Evolutionary conservation across 2,888 invertebrate genomes (phyloP).

Genomic region (Cataglyphis cursor): DNA sequence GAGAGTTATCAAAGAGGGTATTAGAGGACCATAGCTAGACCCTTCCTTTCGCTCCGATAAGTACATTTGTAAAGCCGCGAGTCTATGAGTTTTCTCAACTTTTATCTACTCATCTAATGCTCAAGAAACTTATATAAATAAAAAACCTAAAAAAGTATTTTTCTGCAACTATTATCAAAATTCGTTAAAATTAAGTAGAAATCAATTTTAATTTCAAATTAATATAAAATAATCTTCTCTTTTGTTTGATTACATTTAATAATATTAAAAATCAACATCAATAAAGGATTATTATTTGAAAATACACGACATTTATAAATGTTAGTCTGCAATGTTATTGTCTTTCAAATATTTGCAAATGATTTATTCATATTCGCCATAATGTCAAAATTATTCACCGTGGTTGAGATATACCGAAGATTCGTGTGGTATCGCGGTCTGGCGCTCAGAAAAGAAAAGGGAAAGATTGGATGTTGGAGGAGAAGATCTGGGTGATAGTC

Average conservation of each 20-base stretch:
- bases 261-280: not conserved
- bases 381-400: slow-evolving; percentile 1
- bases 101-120: not conserved
- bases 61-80: slow-evolving; percentile 22
- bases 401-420: slow-evolving; percentile 41
- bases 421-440: slow-evolving; percentile 58
- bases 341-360: not conserved
- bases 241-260: not conserved
- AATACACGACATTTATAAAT: not conserved
- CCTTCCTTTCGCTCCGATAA: slow-evolving; percentile 40
- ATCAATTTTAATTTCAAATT: not conserved
- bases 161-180: not conserved
- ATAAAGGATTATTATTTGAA: not conserved
- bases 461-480: slow-evolving; percentile 60
- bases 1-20: slow-evolving; percentile 70
- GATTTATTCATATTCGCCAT: not conserved
- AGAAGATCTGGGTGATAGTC: slow-evolving; percentile 57
- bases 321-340: not conserved
- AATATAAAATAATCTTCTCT: not conserved
- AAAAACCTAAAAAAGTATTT: not conserved
- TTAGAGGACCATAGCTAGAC: slow-evolving; percentile 57
- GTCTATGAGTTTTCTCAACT: slow-evolving; percentile 27
- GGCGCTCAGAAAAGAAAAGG: slow-evolving; percentile 41
- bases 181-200: not conserved
- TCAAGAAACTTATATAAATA: not conserved